A percentile compares a stretch with the other conserved stretches of the same genome.
Conservation (phyloP, 2,888 invertebrate genomes). For the Amblyjoppa fuscipennis region DNA sequence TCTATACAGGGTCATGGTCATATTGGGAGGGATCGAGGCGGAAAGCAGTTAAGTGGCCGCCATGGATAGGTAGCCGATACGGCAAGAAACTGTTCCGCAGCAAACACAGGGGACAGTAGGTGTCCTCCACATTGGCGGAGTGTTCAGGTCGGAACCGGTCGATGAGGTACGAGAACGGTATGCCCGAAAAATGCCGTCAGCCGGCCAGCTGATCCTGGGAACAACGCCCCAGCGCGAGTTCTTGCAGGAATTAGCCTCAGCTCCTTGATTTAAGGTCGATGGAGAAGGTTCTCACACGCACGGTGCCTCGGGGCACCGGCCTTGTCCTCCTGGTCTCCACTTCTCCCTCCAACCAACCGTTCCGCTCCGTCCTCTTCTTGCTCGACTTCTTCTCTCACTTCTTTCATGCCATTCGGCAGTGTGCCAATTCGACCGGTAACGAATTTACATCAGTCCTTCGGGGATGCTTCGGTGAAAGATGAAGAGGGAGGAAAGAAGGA, state of each 20-base stretch:
- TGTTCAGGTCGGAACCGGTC: conserved; percentile 77
- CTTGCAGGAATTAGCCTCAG: conserved; percentile 83
- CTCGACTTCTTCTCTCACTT: conserved; percentile 46
- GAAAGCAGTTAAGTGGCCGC: background rate
- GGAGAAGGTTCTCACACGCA: conserved; percentile 81
- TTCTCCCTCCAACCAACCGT: conserved; percentile 30
- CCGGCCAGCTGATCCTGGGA: conserved; percentile 85
- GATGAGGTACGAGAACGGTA: conserved; percentile 81
- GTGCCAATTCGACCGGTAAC: conserved; percentile 71
- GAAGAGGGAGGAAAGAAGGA: conserved; percentile 49
- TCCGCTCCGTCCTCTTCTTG: conserved; percentile 57
- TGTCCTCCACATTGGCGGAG: conserved; percentile 33
- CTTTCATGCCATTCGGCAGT: conserved; percentile 64
- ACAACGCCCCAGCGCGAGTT: conserved; percentile 82
- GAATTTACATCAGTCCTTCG: conserved; percentile 71
- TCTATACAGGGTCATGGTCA: conserved; percentile 19
- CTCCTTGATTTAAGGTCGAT: conserved; percentile 83
- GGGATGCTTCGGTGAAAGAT: conserved; percentile 51
- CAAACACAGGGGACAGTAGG: conserved; percentile 17
- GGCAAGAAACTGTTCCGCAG: conserved; percentile 14
- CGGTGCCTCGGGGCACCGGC: conserved; percentile 65
- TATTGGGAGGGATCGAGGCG: background rate
- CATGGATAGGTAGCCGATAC: background rate
- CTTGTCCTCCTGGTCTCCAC: conserved; percentile 52
- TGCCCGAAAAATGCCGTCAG: conserved; percentile 83